phyloP scores from a whole-genome alignment of 2,888 invertebrate species.

The Anticlea derivata region DNA sequence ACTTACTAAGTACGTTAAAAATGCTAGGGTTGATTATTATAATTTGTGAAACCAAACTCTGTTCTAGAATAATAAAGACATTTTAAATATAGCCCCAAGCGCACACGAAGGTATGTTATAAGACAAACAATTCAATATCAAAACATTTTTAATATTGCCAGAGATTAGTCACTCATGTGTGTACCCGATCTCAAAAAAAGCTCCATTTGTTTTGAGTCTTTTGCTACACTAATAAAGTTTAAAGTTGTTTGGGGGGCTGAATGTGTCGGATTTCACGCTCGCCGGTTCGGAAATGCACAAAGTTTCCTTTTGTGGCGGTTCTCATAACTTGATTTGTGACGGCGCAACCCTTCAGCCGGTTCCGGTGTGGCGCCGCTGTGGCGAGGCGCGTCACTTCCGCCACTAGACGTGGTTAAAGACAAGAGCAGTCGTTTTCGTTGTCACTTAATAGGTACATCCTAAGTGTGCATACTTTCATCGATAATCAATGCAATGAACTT shows the following conservation, averaged over 20 bases:
- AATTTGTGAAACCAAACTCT: too few species aligned
- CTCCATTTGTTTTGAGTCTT: slow-evolving; percentile 38
- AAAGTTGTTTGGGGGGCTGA: slow-evolving; percentile 40
- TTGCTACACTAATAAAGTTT: slow-evolving; percentile 51
- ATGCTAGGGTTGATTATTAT: too few species aligned
- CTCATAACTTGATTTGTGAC: slow-evolving; percentile 84
- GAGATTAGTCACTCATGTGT: slow-evolving; percentile 55
- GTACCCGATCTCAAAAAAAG: slow-evolving; percentile 15
- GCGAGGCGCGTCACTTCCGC: slow-evolving; percentile 77
- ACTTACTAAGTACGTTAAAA: too few species aligned
- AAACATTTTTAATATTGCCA: slow-evolving; percentile 58
- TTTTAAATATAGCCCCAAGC: too few species aligned
- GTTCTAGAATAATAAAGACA: too few species aligned
- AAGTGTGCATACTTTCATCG: too few species aligned
- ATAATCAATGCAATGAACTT: too few species aligned
- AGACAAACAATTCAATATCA: slow-evolving; percentile 49
- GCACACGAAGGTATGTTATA: slow-evolving; percentile 28
- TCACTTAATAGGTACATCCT: neutral
- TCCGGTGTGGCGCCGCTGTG: slow-evolving; percentile 79
- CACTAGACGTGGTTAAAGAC: slow-evolving; percentile 24
- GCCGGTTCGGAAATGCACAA: slow-evolving; percentile 80
- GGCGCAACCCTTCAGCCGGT: slow-evolving; percentile 78
- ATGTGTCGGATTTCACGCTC: slow-evolving; percentile 75
- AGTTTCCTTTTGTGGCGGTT: slow-evolving; percentile 83
- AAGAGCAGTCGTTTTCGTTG: slow-evolving; percentile 22